phyloP scores from a whole-genome alignment of 2,797 vertebrate genomes.

The Ctenopoma kingsleyae region DNA sequence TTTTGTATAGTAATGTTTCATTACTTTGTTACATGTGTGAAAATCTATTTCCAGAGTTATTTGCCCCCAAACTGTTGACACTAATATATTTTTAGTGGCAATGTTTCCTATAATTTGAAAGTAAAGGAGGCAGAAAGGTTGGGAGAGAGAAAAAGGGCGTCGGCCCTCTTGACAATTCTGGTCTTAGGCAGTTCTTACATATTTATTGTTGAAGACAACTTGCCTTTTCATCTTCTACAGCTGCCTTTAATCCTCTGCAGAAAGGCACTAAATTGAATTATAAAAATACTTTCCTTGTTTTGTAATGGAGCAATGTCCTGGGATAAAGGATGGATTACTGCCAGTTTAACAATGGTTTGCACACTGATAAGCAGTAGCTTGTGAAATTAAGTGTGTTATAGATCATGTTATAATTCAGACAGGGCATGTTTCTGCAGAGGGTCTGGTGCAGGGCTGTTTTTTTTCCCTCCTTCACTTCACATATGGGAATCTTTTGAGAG shows the following conservation, averaged over 20 bases:
- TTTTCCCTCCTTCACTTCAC: constrained; percentile 20
- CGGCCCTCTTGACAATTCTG: constrained; percentile 31
- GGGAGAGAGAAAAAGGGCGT: constrained; percentile 2
- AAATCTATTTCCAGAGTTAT: background rate
- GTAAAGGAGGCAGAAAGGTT: background rate
- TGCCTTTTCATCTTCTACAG: constrained; percentile 69
- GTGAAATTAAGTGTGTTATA: constrained; percentile 45
- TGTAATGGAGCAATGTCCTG: constrained; percentile 54
- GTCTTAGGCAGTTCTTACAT: constrained; percentile 52
- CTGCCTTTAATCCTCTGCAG: constrained; percentile 73
- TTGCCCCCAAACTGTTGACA: background rate
- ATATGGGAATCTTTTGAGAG: constrained; percentile 33
- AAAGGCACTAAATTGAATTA: constrained; percentile 63
- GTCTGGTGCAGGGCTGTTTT: background rate
- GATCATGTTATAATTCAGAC: constrained; percentile 35
- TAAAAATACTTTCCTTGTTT: constrained; percentile 70
- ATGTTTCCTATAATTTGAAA: constrained; percentile 25
- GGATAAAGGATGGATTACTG: constrained; percentile 43
- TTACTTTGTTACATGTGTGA: background rate
- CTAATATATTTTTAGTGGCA: constrained; percentile 9
- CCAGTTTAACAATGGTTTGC: constrained; percentile 31
- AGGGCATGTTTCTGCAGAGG: constrained; percentile 7
- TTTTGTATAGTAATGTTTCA: background rate
- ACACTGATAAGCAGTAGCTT: constrained; percentile 54
- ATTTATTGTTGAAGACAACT: constrained; percentile 64